A percentile compares a stretch with the other conserved stretches of the same genome.
phyloP scores from a whole-genome alignment of 1,140 invertebrate genomes.

The Camponotus pennsylvanicus region DNA sequence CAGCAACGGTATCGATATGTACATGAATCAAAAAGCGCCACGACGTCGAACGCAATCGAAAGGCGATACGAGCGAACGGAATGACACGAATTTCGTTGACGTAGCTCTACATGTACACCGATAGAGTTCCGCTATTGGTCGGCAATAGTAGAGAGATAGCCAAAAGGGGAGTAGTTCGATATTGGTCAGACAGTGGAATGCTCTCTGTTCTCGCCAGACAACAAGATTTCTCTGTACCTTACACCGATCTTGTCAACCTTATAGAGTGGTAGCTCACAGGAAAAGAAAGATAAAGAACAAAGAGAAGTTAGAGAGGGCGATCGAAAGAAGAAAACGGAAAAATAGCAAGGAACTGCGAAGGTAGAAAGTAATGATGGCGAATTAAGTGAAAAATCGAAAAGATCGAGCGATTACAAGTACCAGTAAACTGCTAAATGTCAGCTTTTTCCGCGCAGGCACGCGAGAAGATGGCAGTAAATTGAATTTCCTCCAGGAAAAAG shows the following conservation, averaged over 20 bases:
- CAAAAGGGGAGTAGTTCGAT: conserved; percentile 70
- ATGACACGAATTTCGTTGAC: conserved; percentile 73
- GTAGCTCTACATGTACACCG: conserved; percentile 59
- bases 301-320: background rate
- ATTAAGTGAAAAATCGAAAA: conserved; percentile 69
- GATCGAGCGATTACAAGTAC: conserved; percentile 70
- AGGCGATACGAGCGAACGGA: conserved; percentile 68
- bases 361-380: conserved; percentile 19
- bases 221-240: conserved; percentile 75
- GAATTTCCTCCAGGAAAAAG: conserved; percentile 50
- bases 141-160: conserved; percentile 50
- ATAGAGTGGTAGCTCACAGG: conserved; percentile 51
- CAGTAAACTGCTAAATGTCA: conserved; percentile 69
- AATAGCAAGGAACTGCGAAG: background rate
- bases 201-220: conserved; percentile 72
- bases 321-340: background rate
- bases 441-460: conserved; percentile 58
- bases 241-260: conserved; percentile 65
- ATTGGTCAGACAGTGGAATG: conserved; percentile 75
- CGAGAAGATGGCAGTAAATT: conserved; percentile 66
- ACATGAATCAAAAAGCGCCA: conserved; percentile 66
- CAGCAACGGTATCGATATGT: conserved; percentile 56
- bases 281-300: conserved; percentile 31
- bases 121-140: conserved; percentile 63
- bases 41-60: conserved; percentile 57